Conservation (phyloP, 1,140 invertebrate species). For the Dolichoris vasculosae region DNA sequence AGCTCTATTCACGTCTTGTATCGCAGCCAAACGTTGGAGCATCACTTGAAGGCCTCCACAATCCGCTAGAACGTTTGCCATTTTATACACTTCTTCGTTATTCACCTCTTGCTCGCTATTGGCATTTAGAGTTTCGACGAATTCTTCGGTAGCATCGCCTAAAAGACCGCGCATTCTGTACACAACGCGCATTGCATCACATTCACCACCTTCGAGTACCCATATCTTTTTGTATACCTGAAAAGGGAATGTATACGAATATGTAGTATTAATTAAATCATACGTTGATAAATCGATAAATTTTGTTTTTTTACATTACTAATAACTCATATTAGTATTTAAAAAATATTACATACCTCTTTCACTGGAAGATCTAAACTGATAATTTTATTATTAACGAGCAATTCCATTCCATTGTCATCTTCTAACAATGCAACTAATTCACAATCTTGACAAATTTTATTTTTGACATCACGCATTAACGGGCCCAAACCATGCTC, state of each 20-base stretch:
- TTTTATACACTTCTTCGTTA: conserved; percentile 94
- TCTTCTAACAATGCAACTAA: conserved; percentile 96
- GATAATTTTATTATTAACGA: conserved; percentile 99
- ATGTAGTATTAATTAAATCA: background rate
- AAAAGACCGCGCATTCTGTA: conserved; percentile 97
- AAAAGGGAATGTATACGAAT: conserved; percentile 36
- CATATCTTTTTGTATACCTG: conserved; percentile 86
- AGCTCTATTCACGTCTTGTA: conserved; percentile 83
- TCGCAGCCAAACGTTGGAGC: conserved; percentile 73
- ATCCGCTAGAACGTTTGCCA: conserved; percentile 83
- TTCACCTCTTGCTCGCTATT: conserved; percentile 93
- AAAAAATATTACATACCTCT: conserved; percentile 78
- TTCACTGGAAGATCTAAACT: conserved; percentile 96
- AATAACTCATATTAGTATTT: background rate
- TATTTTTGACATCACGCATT: conserved; percentile 99
- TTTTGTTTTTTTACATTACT: too few relatives aligned
- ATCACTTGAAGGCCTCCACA: conserved; percentile 90
- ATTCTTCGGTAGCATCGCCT: conserved; percentile 98
- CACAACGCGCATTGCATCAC: conserved; percentile 97
- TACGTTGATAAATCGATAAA: background rate
- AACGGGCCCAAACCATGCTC: conserved; percentile 95
- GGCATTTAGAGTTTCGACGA: conserved; percentile 94
- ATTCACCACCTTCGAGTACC: conserved; percentile 89
- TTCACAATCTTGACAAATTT: conserved; percentile 98
- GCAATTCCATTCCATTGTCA: conserved; percentile 98